phyloP scores from a whole-genome alignment of 2,888 invertebrate species.

The Galerucella calmariensis region DNA sequence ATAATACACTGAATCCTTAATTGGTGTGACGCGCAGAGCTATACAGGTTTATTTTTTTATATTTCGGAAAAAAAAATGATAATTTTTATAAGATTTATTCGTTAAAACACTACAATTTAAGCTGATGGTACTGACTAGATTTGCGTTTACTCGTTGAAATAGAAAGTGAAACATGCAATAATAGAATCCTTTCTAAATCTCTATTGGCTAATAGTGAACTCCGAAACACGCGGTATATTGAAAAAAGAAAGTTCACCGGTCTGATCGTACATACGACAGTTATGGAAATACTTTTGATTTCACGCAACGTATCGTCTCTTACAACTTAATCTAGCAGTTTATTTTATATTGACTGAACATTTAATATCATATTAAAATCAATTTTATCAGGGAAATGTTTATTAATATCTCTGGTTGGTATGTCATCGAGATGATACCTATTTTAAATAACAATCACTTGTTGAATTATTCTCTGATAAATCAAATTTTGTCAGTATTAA shows the following conservation, averaged over 20 bases:
- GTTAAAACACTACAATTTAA: constrained; percentile 21
- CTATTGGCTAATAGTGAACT: constrained; percentile 44
- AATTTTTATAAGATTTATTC: constrained; percentile 17
- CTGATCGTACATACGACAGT: not conserved
- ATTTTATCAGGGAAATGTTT: no score
- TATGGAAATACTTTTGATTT: constrained; percentile 45
- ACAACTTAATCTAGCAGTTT: no score
- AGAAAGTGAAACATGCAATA: constrained; percentile 48
- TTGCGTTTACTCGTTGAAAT: constrained; percentile 39
- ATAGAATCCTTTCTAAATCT: constrained; percentile 49
- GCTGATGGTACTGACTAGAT: constrained; percentile 11
- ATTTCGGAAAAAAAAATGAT: not conserved
- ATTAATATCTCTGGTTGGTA: no score
- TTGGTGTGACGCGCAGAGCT: not conserved
- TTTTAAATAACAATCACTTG: no score
- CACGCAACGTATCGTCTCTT: not conserved
- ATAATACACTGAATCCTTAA: constrained; percentile 7
- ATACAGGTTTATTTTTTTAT: not conserved
- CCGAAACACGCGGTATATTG: constrained; percentile 26
- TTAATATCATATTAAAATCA: no score
- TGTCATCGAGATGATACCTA: no score
- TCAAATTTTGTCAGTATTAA: no score
- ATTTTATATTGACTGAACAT: no score
- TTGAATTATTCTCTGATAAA: no score
- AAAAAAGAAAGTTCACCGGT: constrained; percentile 43